Evolutionary conservation across 2,797 vertebrate genomes (phyloP).

Genomic region (Masticophis lateralis): DNA sequence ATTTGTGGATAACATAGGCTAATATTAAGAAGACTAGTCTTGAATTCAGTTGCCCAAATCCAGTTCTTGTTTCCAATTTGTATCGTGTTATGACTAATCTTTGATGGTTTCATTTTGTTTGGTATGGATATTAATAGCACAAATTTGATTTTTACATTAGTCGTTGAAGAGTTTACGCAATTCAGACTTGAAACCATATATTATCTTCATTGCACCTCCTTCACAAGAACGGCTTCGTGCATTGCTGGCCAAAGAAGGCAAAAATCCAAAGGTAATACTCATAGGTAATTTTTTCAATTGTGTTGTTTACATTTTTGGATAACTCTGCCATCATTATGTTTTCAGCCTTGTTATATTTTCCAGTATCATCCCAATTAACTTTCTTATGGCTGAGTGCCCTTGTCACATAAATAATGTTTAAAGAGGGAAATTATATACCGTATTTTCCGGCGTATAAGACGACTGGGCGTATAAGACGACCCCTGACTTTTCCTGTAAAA

Average conservation of each 20-base stretch:
- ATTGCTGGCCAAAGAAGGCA: conserved; percentile 91
- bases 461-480: too few relatives aligned
- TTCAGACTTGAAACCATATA: conserved; percentile 97
- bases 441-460: too few relatives aligned
- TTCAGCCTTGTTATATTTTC: neutral
- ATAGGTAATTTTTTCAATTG: neutral
- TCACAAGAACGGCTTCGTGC: conserved; percentile 93
- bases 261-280: conserved; percentile 88
- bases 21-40: neutral
- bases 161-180: conserved; percentile 90
- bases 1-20: neutral
- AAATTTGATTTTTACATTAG: conserved; percentile 66
- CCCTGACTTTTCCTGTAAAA: too few relatives aligned
- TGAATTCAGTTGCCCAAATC: neutral
- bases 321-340: neutral
- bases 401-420: neutral
- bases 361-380: neutral
- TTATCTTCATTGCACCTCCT: conserved; percentile 96
- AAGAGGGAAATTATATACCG: neutral
- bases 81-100: neutral
- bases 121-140: neutral
- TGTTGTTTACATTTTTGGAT: neutral
- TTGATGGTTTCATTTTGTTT: neutral
- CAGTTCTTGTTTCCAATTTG: neutral
- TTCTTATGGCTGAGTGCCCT: neutral